These are phyloP conservation scores for Lucinisca nassula DNA, from an alignment of 2,888 invertebrate genomes.

Conservation along the genomic window DNA sequence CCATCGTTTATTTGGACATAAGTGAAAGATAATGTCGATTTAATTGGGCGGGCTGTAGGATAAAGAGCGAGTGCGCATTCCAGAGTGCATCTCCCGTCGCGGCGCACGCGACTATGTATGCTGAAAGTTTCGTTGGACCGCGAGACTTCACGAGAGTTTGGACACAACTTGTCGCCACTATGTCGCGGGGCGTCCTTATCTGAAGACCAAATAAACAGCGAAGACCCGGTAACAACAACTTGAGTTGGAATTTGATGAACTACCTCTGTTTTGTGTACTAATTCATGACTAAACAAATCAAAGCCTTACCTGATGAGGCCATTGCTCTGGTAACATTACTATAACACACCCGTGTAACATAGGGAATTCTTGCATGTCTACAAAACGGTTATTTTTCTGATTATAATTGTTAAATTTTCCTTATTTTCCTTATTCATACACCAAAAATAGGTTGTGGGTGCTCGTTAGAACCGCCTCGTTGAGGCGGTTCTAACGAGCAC, in stretches of 20 bases:
- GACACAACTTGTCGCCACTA: conserved; percentile 66
- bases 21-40: conserved; percentile 55
- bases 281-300: conserved; percentile 45
- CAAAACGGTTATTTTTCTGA: too few species aligned
- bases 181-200: conserved; percentile 46
- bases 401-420: too few species aligned
- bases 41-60: conserved; percentile 52
- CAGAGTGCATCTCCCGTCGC: conserved; percentile 52
- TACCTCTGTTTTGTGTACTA: conserved; percentile 37
- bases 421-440: too few species aligned
- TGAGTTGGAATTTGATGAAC: conserved; percentile 69
- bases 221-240: conserved; percentile 37
- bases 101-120: conserved; percentile 57
- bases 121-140: conserved; percentile 66
- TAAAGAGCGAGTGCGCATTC: conserved; percentile 56
- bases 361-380: too few species aligned
- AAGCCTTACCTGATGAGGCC: background rate
- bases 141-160: conserved; percentile 42
- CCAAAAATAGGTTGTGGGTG: too few species aligned
- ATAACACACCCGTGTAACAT: too few species aligned
- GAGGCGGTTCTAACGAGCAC: too few species aligned
- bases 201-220: background rate
- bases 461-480: too few species aligned
- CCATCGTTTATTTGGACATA: conserved; percentile 66
- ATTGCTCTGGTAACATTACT: background rate